Conservation (phyloP, 1,140 invertebrate species). For the Mya arenaria region DNA sequence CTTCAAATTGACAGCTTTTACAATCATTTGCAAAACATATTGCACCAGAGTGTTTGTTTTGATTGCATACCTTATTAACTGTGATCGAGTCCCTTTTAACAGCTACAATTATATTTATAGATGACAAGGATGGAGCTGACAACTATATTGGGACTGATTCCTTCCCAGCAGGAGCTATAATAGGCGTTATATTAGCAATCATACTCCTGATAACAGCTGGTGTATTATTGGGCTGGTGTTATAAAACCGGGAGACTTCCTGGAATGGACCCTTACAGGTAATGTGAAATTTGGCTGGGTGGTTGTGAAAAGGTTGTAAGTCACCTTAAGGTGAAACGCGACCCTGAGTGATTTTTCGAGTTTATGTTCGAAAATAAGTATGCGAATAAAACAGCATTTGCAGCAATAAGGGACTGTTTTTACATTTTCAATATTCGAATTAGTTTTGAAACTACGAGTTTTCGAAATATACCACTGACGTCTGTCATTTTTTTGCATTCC, state of each 20-base stretch:
- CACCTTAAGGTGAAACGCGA: too few species aligned
- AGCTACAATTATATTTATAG: not conserved
- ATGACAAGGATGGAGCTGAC: slow-evolving; percentile 17
- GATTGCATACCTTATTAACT: not conserved
- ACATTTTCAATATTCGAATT: too few species aligned
- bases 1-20: too few species aligned
- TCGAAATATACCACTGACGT: too few species aligned
- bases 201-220: slow-evolving; percentile 27
- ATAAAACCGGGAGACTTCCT: slow-evolving; percentile 41
- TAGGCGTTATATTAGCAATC: slow-evolving; percentile 40
- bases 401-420: too few species aligned
- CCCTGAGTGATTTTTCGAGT: too few species aligned
- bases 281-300: too few species aligned
- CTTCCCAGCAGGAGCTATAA: slow-evolving; percentile 31
- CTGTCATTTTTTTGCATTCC: too few species aligned
- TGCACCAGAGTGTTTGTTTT: not conserved
- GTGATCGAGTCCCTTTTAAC: not conserved
- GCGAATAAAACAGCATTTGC: too few species aligned
- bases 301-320: too few species aligned
- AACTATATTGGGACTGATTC: slow-evolving; percentile 31
- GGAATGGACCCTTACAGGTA: slow-evolving; percentile 29
- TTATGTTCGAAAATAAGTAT: too few species aligned
- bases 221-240: slow-evolving; percentile 48
- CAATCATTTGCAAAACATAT: not conserved
- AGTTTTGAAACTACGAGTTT: too few species aligned